Evolutionary conservation across 2,797 vertebrate genomes (phyloP).

Genomic region (Enteromius thamalakanensis): DNA sequence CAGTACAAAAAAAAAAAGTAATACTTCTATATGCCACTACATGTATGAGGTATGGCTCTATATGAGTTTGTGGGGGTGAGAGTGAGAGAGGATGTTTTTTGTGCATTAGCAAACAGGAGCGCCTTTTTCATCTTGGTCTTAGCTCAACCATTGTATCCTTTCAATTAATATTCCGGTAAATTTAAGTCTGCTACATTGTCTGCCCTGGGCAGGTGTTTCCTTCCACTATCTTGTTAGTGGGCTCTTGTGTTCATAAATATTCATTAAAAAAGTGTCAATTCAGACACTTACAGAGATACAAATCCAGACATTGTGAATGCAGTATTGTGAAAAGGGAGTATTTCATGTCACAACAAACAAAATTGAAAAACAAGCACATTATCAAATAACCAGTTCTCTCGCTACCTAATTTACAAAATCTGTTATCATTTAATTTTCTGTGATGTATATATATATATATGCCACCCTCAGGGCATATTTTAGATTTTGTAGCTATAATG

Average conservation of each 20-base stretch:
- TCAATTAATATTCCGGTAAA: constrained; percentile 56
- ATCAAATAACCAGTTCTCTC: constrained; percentile 77
- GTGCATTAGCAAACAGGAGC: constrained; percentile 25
- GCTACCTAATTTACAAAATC: constrained; percentile 77
- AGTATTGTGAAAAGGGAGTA: constrained; percentile 69
- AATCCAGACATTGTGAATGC: constrained; percentile 66
- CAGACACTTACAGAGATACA: constrained; percentile 55
- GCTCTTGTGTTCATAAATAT: constrained; percentile 59
- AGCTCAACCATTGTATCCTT: constrained; percentile 25
- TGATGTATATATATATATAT: constrained; percentile 53
- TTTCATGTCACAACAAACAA: constrained; percentile 76
- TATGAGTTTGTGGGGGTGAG: constrained; percentile 1
- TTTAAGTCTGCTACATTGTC: constrained; percentile 82
- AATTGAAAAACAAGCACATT: constrained; percentile 76
- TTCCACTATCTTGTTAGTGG: constrained; percentile 66
- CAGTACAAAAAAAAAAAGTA: not conserved
- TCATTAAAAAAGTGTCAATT: constrained; percentile 61
- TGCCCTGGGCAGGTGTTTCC: constrained; percentile 73
- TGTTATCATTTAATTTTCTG: constrained; percentile 75
- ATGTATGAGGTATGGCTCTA: constrained; percentile 18
- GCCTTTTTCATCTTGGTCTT: constrained; percentile 26
- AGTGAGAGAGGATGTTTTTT: constrained; percentile 11
- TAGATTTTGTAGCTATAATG: constrained; percentile 66
- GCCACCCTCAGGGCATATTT: constrained; percentile 65
- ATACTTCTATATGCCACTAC: not conserved